Evolutionary conservation across 2,113 vertebrate genomes (phyloP), one percentile per base, ranked within the genome.

Genomic region (Piprites chloris): DNA sequence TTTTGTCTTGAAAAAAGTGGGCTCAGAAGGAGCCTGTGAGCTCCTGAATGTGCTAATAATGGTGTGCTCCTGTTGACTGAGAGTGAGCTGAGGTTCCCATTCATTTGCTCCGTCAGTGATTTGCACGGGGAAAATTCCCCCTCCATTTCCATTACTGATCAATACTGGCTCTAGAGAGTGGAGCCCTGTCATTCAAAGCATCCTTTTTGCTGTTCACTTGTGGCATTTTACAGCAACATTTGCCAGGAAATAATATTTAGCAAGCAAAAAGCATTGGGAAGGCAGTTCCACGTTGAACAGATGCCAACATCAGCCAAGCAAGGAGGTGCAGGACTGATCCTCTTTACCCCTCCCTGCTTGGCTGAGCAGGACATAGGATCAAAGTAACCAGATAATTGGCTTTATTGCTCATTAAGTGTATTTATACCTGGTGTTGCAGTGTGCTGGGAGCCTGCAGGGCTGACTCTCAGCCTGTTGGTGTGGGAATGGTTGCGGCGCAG

Each of bases 51-150:
- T 78, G 55, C 22, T 53, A 17, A 21, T 33, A 7, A 27, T 15
- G 20, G 14, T 47, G n/a, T 42, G 28, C 5, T 73, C 9, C 32
- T 42, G 9, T 49, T 2, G 3, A 46, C 4, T 1, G 1, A 56
- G 49, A 49, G 21, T 0, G 6, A 58, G 42, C 24, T n/a, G 55
- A 63, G n/a, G 12, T 24, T 56, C 33, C 18, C n/a, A 11, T 17
- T 62, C 14, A 46, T 49, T 39, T 12, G 1, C 52, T 32, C 27
- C 16, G 24, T 18, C 37, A 81, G 42, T 32, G 75, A 75, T 78
- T 26, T 89, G 11, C 27, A 18, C 4, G 8, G 41, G 56, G 68
- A 85, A 72, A 72, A 79, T 50, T 75, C 46, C 52, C 28, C 7
- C 18, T 66, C 24, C 9, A 3, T 94, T 83, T 61, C 63, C 59